Percentiles rank a stretch among this genome's conserved stretches.
These are phyloP conservation scores for Cassiopea andromeda DNA, from an alignment of 30 jellyfish, hydroid and myxozoan species.

Conservation along the genomic window DNA sequence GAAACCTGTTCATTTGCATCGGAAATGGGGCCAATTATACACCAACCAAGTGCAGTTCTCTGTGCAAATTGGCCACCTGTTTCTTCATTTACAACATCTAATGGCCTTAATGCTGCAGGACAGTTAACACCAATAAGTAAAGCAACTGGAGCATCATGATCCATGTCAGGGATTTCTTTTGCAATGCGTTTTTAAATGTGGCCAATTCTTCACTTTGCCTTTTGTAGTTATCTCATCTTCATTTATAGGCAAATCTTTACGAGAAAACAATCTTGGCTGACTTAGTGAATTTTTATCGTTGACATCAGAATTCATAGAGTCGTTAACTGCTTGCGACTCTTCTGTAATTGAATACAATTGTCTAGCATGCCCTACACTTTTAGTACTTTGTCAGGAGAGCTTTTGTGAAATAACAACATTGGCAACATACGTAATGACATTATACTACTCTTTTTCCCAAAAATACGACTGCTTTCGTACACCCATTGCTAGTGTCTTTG, in stretches of 20 bases:
- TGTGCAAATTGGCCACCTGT: constrained; percentile 33
- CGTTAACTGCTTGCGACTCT: constrained; percentile 31
- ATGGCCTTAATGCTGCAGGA: constrained; percentile 28
- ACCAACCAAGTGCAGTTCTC: constrained; percentile 49
- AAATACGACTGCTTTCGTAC: constrained; percentile 19
- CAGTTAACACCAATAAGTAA: constrained; percentile 35
- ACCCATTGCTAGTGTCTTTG: constrained; percentile 9
- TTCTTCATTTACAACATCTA: neutral
- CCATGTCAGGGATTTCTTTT: neutral
- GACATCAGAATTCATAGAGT: constrained; percentile 41
- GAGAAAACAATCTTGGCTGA: constrained; percentile 21
- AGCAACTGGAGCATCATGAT: constrained; percentile 16
- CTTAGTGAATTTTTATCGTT: constrained; percentile 10
- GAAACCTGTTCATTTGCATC: neutral
- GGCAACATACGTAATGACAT: constrained; percentile 22
- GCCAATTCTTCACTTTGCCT: constrained; percentile 41
- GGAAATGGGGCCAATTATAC: constrained; percentile 42
- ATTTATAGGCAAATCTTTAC: constrained; percentile 17
- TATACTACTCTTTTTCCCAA: neutral
- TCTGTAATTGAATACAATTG: constrained; percentile 33
- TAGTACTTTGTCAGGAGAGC: neutral
- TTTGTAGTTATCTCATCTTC: constrained; percentile 31
- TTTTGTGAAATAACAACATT: constrained; percentile 1
- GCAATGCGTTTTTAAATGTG: constrained; percentile 1
- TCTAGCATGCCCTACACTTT: constrained; percentile 16